Evolutionary conservation across 2,888 invertebrate species (phyloP), one percentile per base, ranked within the genome.

Genomic region (Branchellion lobata): DNA sequence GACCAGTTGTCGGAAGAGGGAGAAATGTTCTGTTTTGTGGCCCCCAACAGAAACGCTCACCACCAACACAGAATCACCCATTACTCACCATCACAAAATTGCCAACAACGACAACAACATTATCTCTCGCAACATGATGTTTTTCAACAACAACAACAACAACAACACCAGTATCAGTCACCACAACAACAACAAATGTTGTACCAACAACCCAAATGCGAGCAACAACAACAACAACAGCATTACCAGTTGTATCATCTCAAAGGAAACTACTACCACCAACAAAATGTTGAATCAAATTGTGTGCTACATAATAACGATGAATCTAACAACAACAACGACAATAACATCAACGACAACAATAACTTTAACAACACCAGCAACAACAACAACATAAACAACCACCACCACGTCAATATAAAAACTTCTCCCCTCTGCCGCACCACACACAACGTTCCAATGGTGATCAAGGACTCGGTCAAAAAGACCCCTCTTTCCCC

Each of bases 131-230:
- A 57, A 57, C 61, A 57, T 24, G 24, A 57, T 24, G 61, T 57
- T 24, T 57, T 3, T n/a, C 61, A 18, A 57, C 61, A 57, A 57
- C 61, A 57, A 57, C 61, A 24, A n/a, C 61, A 57, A 57, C 61
- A 57, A 24, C 61, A 57, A n/a, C 61, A 57, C 5, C 61, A 57
- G 21, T 57, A 5, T 3, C 61, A 57, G 5, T 5, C 5, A 57
- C 61, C 5, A 57, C 61, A 14, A 57, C 61, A 40, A 40, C 61
- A 57, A 57, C 61, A 57, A n/a, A 18, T 24, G 24, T 5, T 57
- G 3, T 57, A 24, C 61, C 61, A 18, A n/a, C 61, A 57, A 57
- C 61, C 40, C 5, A 40, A 40, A 14, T 40, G 40, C 14, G 40
- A 57, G 21, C 61, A 24, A 57, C 61, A 57, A 57, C 61, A 57